Percentiles rank a stretch among this genome's conserved stretches.
These are phyloP conservation scores for Gobiocypris rarus DNA, from an alignment of 2,113 vertebrate genomes.

Conservation along the genomic window DNA sequence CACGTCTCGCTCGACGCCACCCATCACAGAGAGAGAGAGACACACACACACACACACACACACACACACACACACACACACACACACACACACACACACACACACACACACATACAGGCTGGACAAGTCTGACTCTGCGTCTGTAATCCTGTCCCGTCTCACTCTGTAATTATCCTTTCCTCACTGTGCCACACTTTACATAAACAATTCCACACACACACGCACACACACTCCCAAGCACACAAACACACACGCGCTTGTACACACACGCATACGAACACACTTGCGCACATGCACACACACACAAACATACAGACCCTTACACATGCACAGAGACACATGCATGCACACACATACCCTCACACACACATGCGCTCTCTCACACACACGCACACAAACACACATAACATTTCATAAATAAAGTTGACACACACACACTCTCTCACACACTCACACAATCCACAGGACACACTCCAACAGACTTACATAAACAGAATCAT, in stretches of 20 bases:
- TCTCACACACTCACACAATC: no score
- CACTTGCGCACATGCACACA: no score
- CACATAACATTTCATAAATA: no score
- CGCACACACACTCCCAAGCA: not conserved
- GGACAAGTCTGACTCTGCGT: slow-evolving; percentile 22
- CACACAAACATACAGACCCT: not conserved
- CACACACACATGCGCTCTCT: no score
- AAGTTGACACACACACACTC: not conserved
- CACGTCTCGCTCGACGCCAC: no score
- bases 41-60: no score
- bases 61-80: no score
- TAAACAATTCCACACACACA: slow-evolving; percentile 39
- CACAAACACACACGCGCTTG: not conserved
- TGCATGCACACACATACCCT: not conserved
- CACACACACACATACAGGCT: not conserved
- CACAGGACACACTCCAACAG: no score
- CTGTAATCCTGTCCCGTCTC: slow-evolving; percentile 50
- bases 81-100: no score
- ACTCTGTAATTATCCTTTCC: slow-evolving; percentile 57
- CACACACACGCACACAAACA: not conserved
- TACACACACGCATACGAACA: not conserved
- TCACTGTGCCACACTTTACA: slow-evolving; percentile 47
- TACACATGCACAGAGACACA: no score
- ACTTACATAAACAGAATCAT: no score
- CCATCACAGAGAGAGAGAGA: not conserved